Conservation (phyloP, 1,140 invertebrate species). For the Campoletis sonorensis region DNA sequence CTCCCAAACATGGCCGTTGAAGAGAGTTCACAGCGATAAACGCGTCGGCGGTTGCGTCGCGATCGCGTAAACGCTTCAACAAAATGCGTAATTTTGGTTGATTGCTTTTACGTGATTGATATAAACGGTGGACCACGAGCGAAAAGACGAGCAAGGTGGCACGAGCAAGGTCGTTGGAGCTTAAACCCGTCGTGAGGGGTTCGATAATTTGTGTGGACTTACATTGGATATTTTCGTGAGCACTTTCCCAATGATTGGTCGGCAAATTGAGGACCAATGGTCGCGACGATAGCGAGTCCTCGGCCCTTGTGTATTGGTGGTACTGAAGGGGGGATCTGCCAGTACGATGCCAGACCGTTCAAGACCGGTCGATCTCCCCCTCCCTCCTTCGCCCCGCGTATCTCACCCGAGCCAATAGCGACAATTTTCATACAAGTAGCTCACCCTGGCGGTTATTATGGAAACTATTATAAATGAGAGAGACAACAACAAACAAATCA, state of each 20-base stretch:
- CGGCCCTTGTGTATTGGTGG: constrained; percentile 80
- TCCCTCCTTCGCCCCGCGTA: constrained; percentile 50
- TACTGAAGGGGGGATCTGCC: constrained; percentile 76
- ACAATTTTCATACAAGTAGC: neutral
- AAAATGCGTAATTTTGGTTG: neutral
- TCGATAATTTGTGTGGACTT: constrained; percentile 87
- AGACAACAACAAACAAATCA: neutral
- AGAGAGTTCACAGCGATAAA: constrained; percentile 36
- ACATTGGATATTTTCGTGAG: constrained; percentile 85
- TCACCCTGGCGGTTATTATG: neutral
- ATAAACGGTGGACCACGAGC: constrained; percentile 8
- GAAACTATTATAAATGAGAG: neutral
- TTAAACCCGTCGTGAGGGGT: constrained; percentile 60
- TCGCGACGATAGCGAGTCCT: constrained; percentile 77
- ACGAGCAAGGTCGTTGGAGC: constrained; percentile 7
- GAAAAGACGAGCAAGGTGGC: neutral
- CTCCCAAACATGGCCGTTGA: constrained; percentile 52
- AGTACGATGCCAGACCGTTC: constrained; percentile 75
- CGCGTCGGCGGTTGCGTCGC: constrained; percentile 23
- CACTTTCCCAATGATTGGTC: constrained; percentile 84
- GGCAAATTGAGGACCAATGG: constrained; percentile 83
- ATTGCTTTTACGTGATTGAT: neutral
- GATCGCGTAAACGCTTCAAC: constrained; percentile 24
- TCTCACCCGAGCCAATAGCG: constrained; percentile 56
- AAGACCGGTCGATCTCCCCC: constrained; percentile 70